Percentiles rank a stretch among this genome's conserved stretches.
Conservation (phyloP, 1,140 invertebrate genomes). For the Neodiprion virginianus region DNA sequence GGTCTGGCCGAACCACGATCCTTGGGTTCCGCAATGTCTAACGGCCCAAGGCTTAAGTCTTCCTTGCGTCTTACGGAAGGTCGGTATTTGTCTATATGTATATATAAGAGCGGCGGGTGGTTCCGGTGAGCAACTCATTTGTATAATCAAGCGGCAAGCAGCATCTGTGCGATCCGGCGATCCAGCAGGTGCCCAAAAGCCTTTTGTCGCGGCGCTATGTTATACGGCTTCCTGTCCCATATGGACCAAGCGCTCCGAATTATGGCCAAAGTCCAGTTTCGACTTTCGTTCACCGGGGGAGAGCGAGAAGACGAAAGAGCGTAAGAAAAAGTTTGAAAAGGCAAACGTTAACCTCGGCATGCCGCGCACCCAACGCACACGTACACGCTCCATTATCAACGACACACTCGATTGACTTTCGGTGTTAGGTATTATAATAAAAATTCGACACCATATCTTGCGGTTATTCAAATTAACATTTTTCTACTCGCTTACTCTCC, state of each 20-base stretch:
- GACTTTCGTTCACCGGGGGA: background rate
- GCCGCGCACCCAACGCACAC: background rate
- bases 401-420: constrained; percentile 1
- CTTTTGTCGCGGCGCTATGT: constrained; percentile 36
- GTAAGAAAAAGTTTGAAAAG: background rate
- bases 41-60: background rate
- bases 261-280: constrained; percentile 12
- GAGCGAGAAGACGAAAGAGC: background rate
- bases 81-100: background rate
- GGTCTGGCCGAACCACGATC: too few species aligned
- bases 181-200: constrained; percentile 37
- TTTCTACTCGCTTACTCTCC: background rate
- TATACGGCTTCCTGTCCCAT: constrained; percentile 44
- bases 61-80: constrained; percentile 2
- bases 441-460: constrained; percentile 9
- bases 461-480: constrained; percentile 6
- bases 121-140: constrained; percentile 32
- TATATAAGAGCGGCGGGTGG: constrained; percentile 16
- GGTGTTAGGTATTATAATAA: constrained; percentile 1
- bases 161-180: constrained; percentile 33
- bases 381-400: background rate
- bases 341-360: background rate
- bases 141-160: constrained; percentile 41
- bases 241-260: constrained; percentile 30
- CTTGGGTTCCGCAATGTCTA: too few species aligned